A percentile compares a stretch with the other conserved stretches of the same genome.
phyloP scores from a whole-genome alignment of 2,113 vertebrate genomes.

The Campylorhamphus procurvoides region DNA sequence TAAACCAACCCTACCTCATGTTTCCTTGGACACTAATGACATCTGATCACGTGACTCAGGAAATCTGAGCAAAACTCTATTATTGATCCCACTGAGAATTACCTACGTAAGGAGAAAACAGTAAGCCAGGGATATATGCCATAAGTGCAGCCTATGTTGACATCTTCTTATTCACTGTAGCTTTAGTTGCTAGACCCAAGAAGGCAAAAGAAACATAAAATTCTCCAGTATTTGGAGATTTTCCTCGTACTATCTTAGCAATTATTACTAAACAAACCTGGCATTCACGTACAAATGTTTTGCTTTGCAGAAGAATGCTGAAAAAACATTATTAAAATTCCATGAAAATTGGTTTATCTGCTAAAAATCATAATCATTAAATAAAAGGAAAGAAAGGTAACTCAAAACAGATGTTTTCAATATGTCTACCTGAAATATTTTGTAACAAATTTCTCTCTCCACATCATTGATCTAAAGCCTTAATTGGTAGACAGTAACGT shows the following conservation, averaged over 20 bases:
- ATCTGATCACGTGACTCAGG: slow-evolving; percentile 2
- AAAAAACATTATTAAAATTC: not conserved
- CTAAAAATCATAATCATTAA: not conserved
- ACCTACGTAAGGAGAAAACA: not conserved
- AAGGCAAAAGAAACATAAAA: not conserved
- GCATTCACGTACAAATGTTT: not conserved
- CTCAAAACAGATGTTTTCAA: slow-evolving; percentile 17
- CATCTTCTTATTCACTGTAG: not conserved
- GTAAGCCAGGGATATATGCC: not conserved
- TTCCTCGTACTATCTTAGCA: not conserved
- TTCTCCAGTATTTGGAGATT: not conserved
- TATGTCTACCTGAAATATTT: slow-evolving; percentile 54
- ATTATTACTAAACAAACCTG: not conserved
- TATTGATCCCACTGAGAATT: not conserved
- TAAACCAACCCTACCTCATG: slow-evolving; percentile 11
- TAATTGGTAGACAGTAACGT: slow-evolving; percentile 76
- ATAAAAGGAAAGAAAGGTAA: slow-evolving; percentile 1
- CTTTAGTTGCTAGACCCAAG: not conserved
- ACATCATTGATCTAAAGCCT: slow-evolving; percentile 73
- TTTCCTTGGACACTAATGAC: slow-evolving; percentile 38
- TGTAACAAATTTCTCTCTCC: slow-evolving; percentile 48
- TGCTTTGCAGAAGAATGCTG: not conserved
- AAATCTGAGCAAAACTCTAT: not conserved
- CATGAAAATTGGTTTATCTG: not conserved
- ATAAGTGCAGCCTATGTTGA: not conserved